Base-by-base conservation (phyloP, 2,113 vertebrate species). In the Chloebia gouldiae region DNA sequence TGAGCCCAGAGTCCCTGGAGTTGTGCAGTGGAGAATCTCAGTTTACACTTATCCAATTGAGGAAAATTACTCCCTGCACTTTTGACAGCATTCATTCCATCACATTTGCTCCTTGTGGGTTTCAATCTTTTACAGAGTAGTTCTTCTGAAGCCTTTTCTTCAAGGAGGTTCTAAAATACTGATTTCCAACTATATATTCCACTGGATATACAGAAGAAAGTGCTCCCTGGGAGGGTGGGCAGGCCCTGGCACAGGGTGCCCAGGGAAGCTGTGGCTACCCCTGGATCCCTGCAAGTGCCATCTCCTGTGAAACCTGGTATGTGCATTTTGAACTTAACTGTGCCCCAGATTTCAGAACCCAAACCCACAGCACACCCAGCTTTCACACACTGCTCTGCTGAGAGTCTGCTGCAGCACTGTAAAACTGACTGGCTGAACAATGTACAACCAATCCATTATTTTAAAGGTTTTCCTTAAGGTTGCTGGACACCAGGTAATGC, bases 181-280 rank as follows among this genome's bases (percentile, higher is more conserved):
- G 3, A 51, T 44, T 86, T 76, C 18, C 44, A 49, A 14, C n/a
- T 35, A 5, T 40, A 27, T 77, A n/a, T 61, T 69, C 49, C 30
- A 35, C 0, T 63, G 54, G 15, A 63, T 56, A 56, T 17, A 56
- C 25, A 35, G 35, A 63, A 69, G 35, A 4, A 83, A 76, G 77
- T 24, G 3, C 24, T 31, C 18, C 12, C 49, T 83, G 56, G 0
- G 40, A 82, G 47, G 24, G 14, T 61, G 63, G 13, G 5, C 0
- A 81, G 44, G 45, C 20, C 49, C 39, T 75, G 69, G 61, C 45
- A 40, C 53, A 68, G 61, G 27, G 6, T 81, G 27, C 33, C 19
- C 60, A 59, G 60, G 66, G 51, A 0, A 81, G 53, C 60, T 51
- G 60, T 1, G 53, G 69, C 39, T 81, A 60, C 60, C 33, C 60